Percentiles rank a stretch among this genome's conserved stretches.
Evolutionary conservation across 2,797 vertebrate genomes (phyloP).

Genomic region (Echiichthys vipera): DNA sequence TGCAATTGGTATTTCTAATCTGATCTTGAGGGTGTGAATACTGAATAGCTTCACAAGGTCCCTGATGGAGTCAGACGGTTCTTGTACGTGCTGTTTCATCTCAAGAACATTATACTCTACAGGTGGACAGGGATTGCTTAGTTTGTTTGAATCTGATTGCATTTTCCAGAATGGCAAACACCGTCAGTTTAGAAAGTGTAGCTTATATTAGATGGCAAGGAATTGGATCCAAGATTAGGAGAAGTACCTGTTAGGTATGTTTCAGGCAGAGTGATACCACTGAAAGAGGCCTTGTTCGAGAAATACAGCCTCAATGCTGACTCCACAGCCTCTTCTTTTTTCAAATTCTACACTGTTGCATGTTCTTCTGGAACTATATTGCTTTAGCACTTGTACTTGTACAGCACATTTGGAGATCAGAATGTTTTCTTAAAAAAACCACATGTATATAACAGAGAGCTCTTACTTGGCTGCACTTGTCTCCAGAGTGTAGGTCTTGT

Average conservation of each 20-base stretch:
- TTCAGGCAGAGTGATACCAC: constrained; percentile 24
- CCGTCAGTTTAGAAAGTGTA: constrained; percentile 21
- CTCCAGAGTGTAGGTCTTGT: constrained; percentile 93
- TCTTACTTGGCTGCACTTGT: constrained; percentile 90
- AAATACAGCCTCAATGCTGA: constrained; percentile 34
- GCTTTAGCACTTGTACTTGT: constrained; percentile 39
- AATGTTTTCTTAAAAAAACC: constrained; percentile 39
- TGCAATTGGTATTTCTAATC: constrained; percentile 77
- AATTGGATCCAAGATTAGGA: constrained; percentile 40
- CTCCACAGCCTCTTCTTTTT: constrained; percentile 43
- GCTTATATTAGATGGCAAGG: constrained; percentile 19
- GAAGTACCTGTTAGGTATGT: constrained; percentile 32
- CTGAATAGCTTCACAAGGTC: constrained; percentile 58
- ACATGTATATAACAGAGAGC: constrained; percentile 55
- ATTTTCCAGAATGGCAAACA: constrained; percentile 47
- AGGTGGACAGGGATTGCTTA: constrained; percentile 43
- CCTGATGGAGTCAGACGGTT: constrained; percentile 33
- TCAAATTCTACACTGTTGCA: constrained; percentile 36
- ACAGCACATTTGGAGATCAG: constrained; percentile 59
- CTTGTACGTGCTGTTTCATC: constrained; percentile 27
- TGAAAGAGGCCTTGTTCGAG: constrained; percentile 23
- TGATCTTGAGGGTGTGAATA: constrained; percentile 66
- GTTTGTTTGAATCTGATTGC: constrained; percentile 55
- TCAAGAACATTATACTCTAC: constrained; percentile 15
- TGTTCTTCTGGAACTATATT: constrained; percentile 27